Evolutionary conservation across 2,113 vertebrate genomes (phyloP), one percentile per base, ranked within the genome.

Genomic region (Fulmarus glacialis): DNA sequence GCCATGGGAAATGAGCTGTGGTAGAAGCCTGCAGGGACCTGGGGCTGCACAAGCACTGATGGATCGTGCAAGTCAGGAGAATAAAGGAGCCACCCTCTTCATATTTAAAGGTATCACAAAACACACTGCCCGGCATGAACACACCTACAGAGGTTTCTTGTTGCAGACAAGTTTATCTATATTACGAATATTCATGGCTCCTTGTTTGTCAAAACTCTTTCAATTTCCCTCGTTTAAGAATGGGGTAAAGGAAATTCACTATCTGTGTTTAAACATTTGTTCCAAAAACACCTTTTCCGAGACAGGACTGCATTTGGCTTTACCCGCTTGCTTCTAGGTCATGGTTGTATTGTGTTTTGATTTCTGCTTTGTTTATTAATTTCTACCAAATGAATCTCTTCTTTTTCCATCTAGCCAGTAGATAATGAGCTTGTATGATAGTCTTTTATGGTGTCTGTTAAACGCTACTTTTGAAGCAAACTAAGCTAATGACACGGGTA

Each of bases 1-100:
- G 71, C 83, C 89, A 42, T 3, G 53, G 94, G 96, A 96, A 97
- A 97, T 62, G 83, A 97, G 91, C 87, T 87, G 60, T 84, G 89
- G 56, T 62, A 27, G 92, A 81, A 60, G 58, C 56, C 67, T 8
- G 5, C 6, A 3, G 90, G 92, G 82, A 94, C 34, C 15, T 2
- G 6, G 84, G 15, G n/a, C 52, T 78, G 45, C 0, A 0, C 63
- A 34, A n/a, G 43, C 71, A 63, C 62, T 52, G 85, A 91, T 78
- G 67, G 55, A 89, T 53, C 55, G 24, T 87, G 43, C 70, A 90
- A 89, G 87, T 58, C 72, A 67, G 26, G 48, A 82, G 78, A 34
- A 43, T 56, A 91, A 95, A 60, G 40, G 45, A 67, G 43, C 42
- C 4, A 6, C 13, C n/a, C 13, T 58, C 36, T 87, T 75, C 29